These are phyloP conservation scores for Trinorchestia longiramus DNA, from an alignment of 1,140 invertebrate species.

Conservation along the genomic window DNA sequence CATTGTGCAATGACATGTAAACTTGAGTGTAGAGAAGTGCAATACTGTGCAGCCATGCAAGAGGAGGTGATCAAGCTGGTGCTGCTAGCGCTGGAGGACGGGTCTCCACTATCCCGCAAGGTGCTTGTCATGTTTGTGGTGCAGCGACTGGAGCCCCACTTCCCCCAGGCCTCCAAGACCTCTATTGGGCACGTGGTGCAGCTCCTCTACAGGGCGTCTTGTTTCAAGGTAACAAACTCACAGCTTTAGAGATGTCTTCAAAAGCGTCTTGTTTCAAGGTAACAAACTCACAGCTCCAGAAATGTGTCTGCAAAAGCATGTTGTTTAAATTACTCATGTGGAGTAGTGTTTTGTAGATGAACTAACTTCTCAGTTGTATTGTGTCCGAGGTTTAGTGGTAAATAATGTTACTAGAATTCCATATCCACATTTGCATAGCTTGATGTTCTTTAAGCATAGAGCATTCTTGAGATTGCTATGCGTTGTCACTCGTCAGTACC, in stretches of 20 bases:
- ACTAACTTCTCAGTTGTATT: background rate
- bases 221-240: constrained; percentile 86
- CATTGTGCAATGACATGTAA: constrained; percentile 68
- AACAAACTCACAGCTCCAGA: background rate
- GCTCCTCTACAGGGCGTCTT: constrained; percentile 95
- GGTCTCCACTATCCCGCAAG: constrained; percentile 95
- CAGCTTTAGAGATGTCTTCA: background rate
- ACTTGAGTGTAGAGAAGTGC: background rate
- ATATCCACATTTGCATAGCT: too few species aligned
- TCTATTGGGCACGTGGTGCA: constrained; percentile 93
- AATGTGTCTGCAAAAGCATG: background rate
- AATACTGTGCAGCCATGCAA: constrained; percentile 85
- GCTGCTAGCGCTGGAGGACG: constrained; percentile 93
- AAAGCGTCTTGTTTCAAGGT: background rate
- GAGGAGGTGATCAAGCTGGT: constrained; percentile 97
- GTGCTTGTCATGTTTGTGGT: constrained; percentile 99
- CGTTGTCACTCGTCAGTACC: too few species aligned
- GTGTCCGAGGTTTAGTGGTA: background rate
- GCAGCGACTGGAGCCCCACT: constrained; percentile 92
- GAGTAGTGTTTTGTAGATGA: background rate
- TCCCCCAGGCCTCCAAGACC: constrained; percentile 79
- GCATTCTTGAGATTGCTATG: too few species aligned
- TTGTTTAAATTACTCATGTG: background rate
- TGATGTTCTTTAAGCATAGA: too few species aligned
- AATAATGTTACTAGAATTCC: background rate